Evolutionary conservation across 2,113 vertebrate species (phyloP).

Genomic region (Eclectus roratus): DNA sequence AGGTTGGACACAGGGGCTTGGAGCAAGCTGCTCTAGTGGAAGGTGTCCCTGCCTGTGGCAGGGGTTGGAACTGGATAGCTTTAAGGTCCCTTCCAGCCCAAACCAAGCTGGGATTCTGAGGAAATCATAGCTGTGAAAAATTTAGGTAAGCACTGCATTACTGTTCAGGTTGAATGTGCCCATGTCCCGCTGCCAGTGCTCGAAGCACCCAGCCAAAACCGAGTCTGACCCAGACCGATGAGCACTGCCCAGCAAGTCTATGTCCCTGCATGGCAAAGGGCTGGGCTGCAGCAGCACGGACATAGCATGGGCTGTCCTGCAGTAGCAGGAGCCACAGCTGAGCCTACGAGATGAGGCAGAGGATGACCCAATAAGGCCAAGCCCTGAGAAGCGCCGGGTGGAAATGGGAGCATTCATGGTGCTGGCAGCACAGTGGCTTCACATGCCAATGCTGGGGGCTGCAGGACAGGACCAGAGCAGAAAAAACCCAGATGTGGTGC

Average conservation of each 20-base stretch:
- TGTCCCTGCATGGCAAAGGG: background rate
- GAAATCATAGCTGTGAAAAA: background rate
- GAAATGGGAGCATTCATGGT: background rate
- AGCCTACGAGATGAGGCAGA: background rate
- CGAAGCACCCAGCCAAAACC: fast-evolving
- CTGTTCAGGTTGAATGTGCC: too few species aligned
- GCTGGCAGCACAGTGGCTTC: background rate
- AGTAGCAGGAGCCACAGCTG: background rate
- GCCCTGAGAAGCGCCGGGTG: background rate
- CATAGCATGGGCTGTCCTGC: background rate
- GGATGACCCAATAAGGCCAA: background rate
- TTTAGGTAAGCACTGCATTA: background rate
- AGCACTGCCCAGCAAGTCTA: background rate
- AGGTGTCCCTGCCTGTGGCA: background rate
- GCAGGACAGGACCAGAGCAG: background rate
- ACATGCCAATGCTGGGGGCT: background rate
- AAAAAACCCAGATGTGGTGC: background rate
- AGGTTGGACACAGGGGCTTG: too few species aligned
- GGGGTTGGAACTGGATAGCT: background rate
- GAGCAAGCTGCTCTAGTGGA: background rate
- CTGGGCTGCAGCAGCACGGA: background rate
- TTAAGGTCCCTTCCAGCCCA: background rate
- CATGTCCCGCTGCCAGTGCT: background rate
- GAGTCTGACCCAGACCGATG: fast-evolving
- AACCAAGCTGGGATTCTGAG: background rate